A percentile compares a stretch with the other conserved stretches of the same genome.
Evolutionary conservation across 1,140 invertebrate species (phyloP).

Genomic region (Atta texana): DNA sequence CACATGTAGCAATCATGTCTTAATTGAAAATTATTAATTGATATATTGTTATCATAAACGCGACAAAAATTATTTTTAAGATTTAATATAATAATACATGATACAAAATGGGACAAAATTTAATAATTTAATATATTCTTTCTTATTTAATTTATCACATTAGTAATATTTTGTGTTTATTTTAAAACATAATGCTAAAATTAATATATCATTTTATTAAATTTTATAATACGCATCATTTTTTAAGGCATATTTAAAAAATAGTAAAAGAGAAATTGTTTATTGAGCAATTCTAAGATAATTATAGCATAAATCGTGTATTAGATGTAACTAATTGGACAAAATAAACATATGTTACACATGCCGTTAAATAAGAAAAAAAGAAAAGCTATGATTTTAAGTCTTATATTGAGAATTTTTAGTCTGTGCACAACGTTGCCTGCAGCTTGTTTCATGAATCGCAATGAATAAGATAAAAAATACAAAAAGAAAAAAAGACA

Average conservation of each 20-base stretch:
- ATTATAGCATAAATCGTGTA: constrained; percentile 28
- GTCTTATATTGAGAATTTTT: constrained; percentile 80
- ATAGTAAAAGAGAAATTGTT: neutral
- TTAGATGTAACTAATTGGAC: constrained; percentile 80
- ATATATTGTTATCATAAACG: neutral
- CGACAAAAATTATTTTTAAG: neutral
- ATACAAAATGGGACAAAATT: neutral
- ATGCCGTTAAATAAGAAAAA: constrained; percentile 73
- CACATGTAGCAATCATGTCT: constrained; percentile 8
- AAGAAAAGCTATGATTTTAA: constrained; percentile 72
- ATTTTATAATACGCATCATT: neutral
- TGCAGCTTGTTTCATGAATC: constrained; percentile 55
- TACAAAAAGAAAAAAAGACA: constrained; percentile 4
- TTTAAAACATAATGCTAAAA: neutral
- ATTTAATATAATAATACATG: neutral
- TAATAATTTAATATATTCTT: constrained; percentile 21
- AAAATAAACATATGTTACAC: constrained; percentile 75
- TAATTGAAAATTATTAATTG: neutral
- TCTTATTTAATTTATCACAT: neutral
- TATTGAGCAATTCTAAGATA: neutral
- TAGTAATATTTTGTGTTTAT: neutral
- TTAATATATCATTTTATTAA: neutral
- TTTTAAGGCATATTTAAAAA: neutral
- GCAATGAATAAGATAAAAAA: constrained; percentile 50
- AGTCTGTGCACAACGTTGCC: constrained; percentile 72